Conservation (phyloP, 1,140 invertebrate species). For the Drosophila pseudoobscura region DNA sequence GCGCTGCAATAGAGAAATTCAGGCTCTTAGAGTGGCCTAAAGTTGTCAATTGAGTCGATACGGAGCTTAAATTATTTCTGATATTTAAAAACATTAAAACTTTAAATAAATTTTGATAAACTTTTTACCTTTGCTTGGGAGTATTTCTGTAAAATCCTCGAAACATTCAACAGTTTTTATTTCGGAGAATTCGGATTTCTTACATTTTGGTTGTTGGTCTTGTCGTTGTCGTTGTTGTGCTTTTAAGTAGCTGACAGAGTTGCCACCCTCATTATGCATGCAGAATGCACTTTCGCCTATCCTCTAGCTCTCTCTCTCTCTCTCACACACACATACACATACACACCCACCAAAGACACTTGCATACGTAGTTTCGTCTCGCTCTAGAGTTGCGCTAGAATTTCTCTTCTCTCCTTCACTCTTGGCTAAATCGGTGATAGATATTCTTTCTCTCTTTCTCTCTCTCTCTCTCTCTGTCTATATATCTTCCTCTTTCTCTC, state of each 20-base stretch:
- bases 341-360: constrained; percentile 4
- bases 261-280: constrained; percentile 46
- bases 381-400: constrained; percentile 30
- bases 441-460: constrained; percentile 19
- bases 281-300: constrained; percentile 27
- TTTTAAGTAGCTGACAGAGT: constrained; percentile 30
- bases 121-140: neutral
- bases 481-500: constrained; percentile 23
- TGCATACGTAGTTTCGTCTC: constrained; percentile 36
- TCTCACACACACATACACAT: constrained; percentile 7
- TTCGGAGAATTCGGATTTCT: neutral
- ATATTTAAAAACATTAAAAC: no score
- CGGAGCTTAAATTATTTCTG: no score
- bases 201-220: neutral
- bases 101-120: no score
- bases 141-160: no score
- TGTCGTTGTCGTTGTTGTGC: constrained; percentile 26
- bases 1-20: no score
- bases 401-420: constrained; percentile 10
- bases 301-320: constrained; percentile 19
- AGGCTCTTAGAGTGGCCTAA: no score
- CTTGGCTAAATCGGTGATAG: constrained; percentile 38
- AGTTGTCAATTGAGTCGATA: no score
- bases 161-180: neutral
- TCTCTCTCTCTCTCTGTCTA: constrained; percentile 30